Evolutionary conservation across 2,113 vertebrate genomes (phyloP).

Genomic region (Benitochromis conjunctus): DNA sequence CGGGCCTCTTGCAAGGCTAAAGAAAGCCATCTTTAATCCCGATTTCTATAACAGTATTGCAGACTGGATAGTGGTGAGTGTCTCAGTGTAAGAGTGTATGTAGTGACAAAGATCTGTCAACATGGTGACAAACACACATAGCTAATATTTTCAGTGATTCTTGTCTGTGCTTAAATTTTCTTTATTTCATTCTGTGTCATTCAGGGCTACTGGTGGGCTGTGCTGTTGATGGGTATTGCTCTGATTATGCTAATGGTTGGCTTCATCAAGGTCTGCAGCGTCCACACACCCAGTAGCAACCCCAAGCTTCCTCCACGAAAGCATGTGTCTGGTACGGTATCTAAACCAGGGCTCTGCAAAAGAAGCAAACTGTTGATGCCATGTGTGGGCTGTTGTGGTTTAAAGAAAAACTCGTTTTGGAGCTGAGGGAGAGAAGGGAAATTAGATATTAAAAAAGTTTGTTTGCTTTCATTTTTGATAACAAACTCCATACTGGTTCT

Average conservation of each 20-base stretch:
- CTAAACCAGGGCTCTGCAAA: background rate
- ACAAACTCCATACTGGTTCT: background rate
- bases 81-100: background rate
- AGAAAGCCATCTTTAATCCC: slow-evolving; percentile 97
- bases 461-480: background rate
- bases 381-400: background rate
- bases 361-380: background rate
- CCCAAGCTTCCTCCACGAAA: slow-evolving; percentile 93
- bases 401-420: background rate
- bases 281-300: slow-evolving; percentile 98
- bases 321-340: slow-evolving; percentile 85
- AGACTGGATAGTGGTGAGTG: slow-evolving; percentile 95
- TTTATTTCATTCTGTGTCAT: slow-evolving; percentile 6
- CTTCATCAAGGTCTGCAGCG: slow-evolving; percentile 98
- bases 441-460: background rate
- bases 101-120: background rate
- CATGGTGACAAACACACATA: background rate
- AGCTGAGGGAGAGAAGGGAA: background rate
- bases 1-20: slow-evolving; percentile 90
- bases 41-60: slow-evolving; percentile 94
- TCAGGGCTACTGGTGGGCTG: slow-evolving; percentile 97
- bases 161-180: background rate
- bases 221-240: slow-evolving; percentile 94
- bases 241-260: slow-evolving; percentile 98
- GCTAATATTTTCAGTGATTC: background rate